phyloP scores from a whole-genome alignment of 2,113 vertebrate species.

The Entomyzon cyanotis region DNA sequence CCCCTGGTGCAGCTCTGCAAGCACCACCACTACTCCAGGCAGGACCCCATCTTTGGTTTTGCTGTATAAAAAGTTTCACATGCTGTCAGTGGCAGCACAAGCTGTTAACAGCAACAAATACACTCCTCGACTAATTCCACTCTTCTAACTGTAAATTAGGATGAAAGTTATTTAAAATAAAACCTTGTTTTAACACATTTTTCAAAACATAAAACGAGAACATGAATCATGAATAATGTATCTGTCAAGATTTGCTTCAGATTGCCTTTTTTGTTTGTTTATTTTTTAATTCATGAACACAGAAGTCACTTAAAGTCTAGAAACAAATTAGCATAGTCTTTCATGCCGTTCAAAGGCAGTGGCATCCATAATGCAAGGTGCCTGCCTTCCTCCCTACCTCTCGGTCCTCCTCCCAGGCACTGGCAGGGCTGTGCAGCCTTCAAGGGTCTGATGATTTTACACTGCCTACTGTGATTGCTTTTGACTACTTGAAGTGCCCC shows the following conservation, averaged over 20 bases:
- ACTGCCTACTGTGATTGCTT: conserved; percentile 69
- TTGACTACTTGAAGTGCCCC: conserved; percentile 74
- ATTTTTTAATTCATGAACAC: conserved; percentile 47
- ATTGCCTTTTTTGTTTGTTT: conserved; percentile 54
- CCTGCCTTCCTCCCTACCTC: background rate
- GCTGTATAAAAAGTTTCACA: background rate
- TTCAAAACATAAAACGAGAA: background rate
- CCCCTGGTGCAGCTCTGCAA: background rate
- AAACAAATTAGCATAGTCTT: conserved; percentile 46
- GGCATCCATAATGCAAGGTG: background rate
- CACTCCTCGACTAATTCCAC: background rate
- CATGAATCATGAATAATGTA: conserved; percentile 45
- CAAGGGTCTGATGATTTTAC: conserved; percentile 63
- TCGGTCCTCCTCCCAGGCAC: conserved; percentile 17
- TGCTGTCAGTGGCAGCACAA: background rate
- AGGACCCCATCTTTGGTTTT: background rate
- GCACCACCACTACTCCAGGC: background rate
- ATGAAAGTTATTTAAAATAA: conserved; percentile 42
- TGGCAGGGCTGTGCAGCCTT: conserved; percentile 1
- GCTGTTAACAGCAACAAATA: background rate
- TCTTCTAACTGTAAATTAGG: background rate
- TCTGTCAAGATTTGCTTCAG: conserved; percentile 3
- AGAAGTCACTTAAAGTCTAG: conserved; percentile 45
- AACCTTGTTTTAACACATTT: conserved; percentile 49
- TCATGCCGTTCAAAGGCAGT: background rate